phyloP scores from a whole-genome alignment of 2,113 vertebrate species.

The Pyxicephalus adspersus region DNA sequence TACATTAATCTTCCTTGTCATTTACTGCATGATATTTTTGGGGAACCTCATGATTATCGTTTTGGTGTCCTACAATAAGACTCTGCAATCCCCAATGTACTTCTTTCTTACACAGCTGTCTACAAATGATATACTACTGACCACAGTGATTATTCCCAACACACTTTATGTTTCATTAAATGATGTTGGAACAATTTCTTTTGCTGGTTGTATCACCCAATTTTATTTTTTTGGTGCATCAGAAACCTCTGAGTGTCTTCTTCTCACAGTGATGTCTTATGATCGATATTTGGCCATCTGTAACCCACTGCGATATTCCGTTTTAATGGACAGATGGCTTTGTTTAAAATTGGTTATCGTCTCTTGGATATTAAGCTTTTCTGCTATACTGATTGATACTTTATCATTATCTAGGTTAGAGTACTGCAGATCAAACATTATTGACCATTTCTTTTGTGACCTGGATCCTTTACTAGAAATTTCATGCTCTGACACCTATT shows the following conservation, averaged over 20 bases:
- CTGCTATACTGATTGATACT: constrained; percentile 49
- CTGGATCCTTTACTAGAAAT: constrained; percentile 59
- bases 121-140: constrained; percentile 39
- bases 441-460: constrained; percentile 56
- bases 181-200: constrained; percentile 52
- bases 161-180: constrained; percentile 49
- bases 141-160: not conserved
- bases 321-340: constrained; percentile 46
- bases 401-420: constrained; percentile 45
- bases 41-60: no score
- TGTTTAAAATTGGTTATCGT: constrained; percentile 48
- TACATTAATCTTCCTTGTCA: no score
- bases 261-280: constrained; percentile 58
- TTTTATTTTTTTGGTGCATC: constrained; percentile 54
- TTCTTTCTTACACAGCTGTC: no score
- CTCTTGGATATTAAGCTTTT: constrained; percentile 57
- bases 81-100: no score
- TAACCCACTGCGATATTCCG: constrained; percentile 52
- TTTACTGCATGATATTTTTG: no score
- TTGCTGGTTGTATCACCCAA: constrained; percentile 55
- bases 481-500: constrained; percentile 53
- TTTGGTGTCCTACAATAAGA: no score
- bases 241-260: constrained; percentile 57
- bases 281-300: constrained; percentile 40
- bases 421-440: constrained; percentile 19